phyloP scores from a whole-genome alignment of 1,140 invertebrate genomes.

The Littorina saxatilis region DNA sequence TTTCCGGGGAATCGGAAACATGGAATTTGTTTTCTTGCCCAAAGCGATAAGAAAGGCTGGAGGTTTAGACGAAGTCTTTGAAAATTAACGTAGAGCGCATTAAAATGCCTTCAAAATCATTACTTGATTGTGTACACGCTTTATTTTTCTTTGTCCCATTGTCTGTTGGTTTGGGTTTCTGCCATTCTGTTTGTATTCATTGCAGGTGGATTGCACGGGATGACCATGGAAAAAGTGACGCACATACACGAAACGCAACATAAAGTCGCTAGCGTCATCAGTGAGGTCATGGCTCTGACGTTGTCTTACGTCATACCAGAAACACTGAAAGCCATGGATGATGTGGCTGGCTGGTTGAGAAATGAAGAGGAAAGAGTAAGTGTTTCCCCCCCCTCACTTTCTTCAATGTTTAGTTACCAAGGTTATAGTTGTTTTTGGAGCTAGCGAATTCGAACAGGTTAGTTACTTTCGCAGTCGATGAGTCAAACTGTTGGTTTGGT shows the following conservation, averaged over 20 bases:
- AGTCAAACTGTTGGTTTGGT: too few species aligned
- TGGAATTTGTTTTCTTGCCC: too few species aligned
- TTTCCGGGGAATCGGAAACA: too few species aligned
- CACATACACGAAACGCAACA: constrained; percentile 9
- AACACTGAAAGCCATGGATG: background rate
- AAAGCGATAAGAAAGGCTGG: too few species aligned
- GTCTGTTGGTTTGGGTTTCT: too few species aligned
- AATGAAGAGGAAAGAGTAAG: constrained; percentile 10
- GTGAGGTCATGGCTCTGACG: constrained; percentile 4
- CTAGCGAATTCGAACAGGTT: background rate
- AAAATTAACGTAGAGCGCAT: too few species aligned
- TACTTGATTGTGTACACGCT: too few species aligned
- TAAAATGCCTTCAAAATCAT: too few species aligned
- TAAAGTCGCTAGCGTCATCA: background rate
- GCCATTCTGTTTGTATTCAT: background rate
- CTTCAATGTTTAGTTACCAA: background rate
- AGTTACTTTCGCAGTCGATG: background rate
- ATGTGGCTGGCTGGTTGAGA: background rate
- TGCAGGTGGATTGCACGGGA: background rate
- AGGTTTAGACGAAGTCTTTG: too few species aligned
- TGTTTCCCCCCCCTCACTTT: background rate
- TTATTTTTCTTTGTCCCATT: too few species aligned
- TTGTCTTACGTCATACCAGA: background rate
- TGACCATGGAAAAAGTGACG: background rate
- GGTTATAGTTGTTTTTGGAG: background rate